phyloP scores from a whole-genome alignment of 2,888 invertebrate species.

The Pogonocherus hispidulus region DNA sequence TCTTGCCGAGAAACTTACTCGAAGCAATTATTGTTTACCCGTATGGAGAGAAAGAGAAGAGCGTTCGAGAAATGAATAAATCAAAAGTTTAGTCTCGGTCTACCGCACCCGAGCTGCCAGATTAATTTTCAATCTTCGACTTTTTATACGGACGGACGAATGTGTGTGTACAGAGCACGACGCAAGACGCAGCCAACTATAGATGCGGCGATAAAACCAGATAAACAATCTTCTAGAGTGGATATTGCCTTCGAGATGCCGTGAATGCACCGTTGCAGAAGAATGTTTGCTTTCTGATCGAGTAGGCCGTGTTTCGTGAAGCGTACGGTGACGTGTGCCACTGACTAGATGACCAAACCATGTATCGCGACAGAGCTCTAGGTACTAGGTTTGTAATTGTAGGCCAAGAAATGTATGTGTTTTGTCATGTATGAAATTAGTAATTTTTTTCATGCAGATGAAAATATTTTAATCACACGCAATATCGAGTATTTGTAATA shows the following conservation, averaged over 20 bases:
- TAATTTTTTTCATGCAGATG: too few relatives aligned
- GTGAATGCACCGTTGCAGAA: conserved; percentile 3
- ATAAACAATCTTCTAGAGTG: neutral
- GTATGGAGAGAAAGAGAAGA: too few relatives aligned
- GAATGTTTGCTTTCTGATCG: conserved; percentile 12
- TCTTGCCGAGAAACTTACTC: conserved; percentile 12
- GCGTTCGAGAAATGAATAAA: conserved; percentile 22
- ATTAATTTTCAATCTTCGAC: conserved; percentile 28
- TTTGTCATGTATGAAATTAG: too few relatives aligned
- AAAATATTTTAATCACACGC: too few relatives aligned
- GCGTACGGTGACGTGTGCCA: neutral
- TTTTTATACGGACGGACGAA: conserved; percentile 8
- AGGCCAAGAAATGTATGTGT: too few relatives aligned
- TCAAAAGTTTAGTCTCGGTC: conserved; percentile 25
- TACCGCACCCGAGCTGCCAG: conserved; percentile 23
- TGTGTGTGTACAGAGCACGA: neutral
- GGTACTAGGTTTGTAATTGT: too few relatives aligned
- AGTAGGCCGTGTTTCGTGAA: neutral
- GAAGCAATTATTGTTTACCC: conserved; percentile 29
- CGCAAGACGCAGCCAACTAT: neutral
- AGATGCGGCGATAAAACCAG: conserved; percentile 13
- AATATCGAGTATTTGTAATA: too few relatives aligned
- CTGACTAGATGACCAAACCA: too few relatives aligned
- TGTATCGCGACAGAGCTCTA: too few relatives aligned
- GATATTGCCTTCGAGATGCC: conserved; percentile 3